These are phyloP conservation scores for Halcyon senegalensis DNA, from an alignment of 2,113 vertebrate genomes.

Conservation along the genomic window DNA sequence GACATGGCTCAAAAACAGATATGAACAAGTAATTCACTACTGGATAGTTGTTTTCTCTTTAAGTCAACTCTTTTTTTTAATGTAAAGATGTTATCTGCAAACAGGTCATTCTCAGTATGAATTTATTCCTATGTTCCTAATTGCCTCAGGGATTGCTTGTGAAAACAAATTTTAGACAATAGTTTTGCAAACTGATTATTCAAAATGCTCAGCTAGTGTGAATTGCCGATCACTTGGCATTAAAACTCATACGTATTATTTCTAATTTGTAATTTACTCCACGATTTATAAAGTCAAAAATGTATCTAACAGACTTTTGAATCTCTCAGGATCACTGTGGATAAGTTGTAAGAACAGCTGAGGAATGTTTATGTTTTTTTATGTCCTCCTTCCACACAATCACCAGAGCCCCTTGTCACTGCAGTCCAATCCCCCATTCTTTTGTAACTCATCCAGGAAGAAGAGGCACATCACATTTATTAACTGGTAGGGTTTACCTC, in stretches of 20 bases:
- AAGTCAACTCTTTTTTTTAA: background rate
- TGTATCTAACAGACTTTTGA: background rate
- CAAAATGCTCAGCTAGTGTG: background rate
- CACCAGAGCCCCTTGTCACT: background rate
- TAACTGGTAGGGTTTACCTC: background rate
- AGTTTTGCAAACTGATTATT: background rate
- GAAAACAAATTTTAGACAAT: background rate
- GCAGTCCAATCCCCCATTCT: background rate
- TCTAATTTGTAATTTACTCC: background rate
- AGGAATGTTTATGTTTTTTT: background rate
- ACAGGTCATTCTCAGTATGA: background rate
- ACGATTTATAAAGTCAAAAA: background rate
- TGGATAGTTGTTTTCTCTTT: background rate
- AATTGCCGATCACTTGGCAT: background rate
- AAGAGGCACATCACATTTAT: background rate
- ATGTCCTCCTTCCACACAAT: background rate
- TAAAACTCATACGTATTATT: background rate
- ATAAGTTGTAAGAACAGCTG: background rate
- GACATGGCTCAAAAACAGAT: background rate
- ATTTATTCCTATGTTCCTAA: background rate
- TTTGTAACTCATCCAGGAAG: background rate
- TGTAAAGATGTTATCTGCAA: background rate
- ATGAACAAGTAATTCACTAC: background rate
- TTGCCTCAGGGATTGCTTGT: background rate
- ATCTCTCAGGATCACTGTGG: background rate